Evolutionary conservation across 2,888 invertebrate genomes (phyloP).

Genomic region (Limenitis camilla): DNA sequence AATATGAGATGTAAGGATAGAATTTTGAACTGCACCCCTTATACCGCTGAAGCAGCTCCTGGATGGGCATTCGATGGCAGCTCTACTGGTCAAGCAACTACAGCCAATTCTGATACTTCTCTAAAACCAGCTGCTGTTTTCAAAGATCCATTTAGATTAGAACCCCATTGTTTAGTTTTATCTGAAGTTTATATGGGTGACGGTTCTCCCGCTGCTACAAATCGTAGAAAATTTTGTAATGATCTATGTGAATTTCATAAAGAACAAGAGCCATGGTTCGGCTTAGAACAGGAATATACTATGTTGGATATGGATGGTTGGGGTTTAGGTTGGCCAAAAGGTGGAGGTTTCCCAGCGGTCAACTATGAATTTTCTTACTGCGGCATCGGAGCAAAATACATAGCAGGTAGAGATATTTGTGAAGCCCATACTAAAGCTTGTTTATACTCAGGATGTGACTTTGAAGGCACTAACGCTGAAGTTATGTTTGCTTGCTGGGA

Average conservation of each 20-base stretch:
- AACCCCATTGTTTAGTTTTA: conserved; percentile 89
- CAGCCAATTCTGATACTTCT: conserved; percentile 91
- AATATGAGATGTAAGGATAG: conserved; percentile 80
- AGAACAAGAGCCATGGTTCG: conserved; percentile 88
- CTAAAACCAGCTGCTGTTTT: conserved; percentile 90
- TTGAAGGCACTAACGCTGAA: conserved; percentile 96
- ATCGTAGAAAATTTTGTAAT: conserved; percentile 80
- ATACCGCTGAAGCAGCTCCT: conserved; percentile 73
- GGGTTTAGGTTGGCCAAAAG: conserved; percentile 94
- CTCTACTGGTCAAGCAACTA: conserved; percentile 88
- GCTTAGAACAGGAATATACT: conserved; percentile 94
- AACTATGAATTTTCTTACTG: conserved; percentile 94
- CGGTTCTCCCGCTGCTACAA: conserved; percentile 81
- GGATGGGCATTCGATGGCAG: conserved; percentile 95
- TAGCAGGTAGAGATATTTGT: conserved; percentile 92
- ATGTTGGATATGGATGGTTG: conserved; percentile 90
- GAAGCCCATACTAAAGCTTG: conserved; percentile 89
- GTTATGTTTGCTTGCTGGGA: conserved; percentile 97
- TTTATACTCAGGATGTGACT: conserved; percentile 93
- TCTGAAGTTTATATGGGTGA: conserved; percentile 86
- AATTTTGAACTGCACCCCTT: conserved; percentile 78
- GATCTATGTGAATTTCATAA: conserved; percentile 81
- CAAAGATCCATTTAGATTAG: conserved; percentile 91
- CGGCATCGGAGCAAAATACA: conserved; percentile 94
- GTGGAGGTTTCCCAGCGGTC: conserved; percentile 89